These are phyloP conservation scores for Pandemis heparana DNA, from an alignment of 2,888 invertebrate species.

Conservation along the genomic window DNA sequence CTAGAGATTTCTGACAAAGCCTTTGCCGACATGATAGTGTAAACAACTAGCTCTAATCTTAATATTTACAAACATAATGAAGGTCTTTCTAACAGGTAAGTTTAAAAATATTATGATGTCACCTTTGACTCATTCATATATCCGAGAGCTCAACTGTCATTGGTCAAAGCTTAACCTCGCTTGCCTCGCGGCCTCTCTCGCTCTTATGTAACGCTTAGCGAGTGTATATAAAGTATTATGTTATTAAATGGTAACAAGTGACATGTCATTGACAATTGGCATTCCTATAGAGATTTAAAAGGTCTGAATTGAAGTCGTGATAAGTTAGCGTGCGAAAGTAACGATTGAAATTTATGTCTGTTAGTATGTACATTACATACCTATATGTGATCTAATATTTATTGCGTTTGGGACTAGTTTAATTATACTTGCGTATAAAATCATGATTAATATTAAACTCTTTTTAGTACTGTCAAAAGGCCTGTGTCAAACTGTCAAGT, in stretches of 20 bases:
- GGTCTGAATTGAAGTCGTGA: not conserved
- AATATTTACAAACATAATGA: no score
- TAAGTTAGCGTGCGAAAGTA: not conserved
- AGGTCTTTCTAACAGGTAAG: not conserved
- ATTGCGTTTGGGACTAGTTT: no score
- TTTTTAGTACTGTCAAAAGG: no score
- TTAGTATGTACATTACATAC: not conserved
- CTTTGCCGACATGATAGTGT: not conserved
- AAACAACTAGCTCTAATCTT: no score
- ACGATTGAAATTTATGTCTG: not conserved
- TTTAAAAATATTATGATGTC: not conserved
- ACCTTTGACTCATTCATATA: slow-evolving; percentile 18
- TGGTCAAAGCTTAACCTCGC: slow-evolving; percentile 39
- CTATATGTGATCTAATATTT: no score
- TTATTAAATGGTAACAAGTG: slow-evolving; percentile 16
- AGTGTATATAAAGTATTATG: slow-evolving; percentile 48
- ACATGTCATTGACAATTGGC: not conserved
- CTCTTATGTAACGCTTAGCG: slow-evolving; percentile 64
- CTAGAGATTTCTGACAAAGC: not conserved
- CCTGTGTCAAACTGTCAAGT: no score
- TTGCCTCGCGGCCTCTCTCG: slow-evolving; percentile 49
- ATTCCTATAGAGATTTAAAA: not conserved
- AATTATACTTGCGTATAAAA: no score
- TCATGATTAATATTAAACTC: no score
- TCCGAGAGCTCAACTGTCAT: slow-evolving; percentile 9